phyloP scores from a whole-genome alignment of 1,140 invertebrate species.

The Eciton burchellii region DNA sequence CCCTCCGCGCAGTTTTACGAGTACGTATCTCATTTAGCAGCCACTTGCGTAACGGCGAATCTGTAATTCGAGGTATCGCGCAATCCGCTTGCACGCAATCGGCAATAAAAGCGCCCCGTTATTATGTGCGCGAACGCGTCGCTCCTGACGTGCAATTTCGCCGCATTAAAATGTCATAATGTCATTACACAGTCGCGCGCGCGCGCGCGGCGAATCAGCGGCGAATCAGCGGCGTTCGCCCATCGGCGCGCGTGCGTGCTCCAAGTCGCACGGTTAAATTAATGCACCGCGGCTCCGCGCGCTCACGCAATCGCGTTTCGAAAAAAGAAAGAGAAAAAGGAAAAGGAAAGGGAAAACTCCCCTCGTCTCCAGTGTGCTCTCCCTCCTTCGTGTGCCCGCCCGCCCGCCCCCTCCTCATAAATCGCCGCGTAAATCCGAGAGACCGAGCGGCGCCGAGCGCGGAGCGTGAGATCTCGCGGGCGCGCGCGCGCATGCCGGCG shows the following conservation, averaged over 20 bases:
- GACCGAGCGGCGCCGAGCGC: constrained; percentile 26
- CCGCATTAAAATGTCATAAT: constrained; percentile 52
- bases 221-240: constrained; percentile 10
- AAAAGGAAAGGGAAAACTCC: too few relatives aligned
- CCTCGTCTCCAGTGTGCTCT: too few relatives aligned
- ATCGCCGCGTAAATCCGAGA: constrained; percentile 2
- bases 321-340: constrained; percentile 42
- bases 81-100: constrained; percentile 39
- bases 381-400: not conserved
- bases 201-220: constrained; percentile 35
- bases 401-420: not conserved
- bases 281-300: constrained; percentile 43
- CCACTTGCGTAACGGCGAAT: not conserved
- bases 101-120: not conserved
- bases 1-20: not conserved
- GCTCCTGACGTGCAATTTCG: constrained; percentile 23
- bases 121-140: constrained; percentile 11
- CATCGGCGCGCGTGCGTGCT: not conserved
- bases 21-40: not conserved
- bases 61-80: not conserved
- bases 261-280: constrained; percentile 55
- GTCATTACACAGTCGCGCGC: constrained; percentile 28
- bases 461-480: constrained; percentile 60
- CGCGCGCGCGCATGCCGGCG: constrained; percentile 67
- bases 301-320: constrained; percentile 64